Base-by-base conservation (phyloP, 2,888 invertebrate species). In the Eupithecia subumbrata region DNA sequence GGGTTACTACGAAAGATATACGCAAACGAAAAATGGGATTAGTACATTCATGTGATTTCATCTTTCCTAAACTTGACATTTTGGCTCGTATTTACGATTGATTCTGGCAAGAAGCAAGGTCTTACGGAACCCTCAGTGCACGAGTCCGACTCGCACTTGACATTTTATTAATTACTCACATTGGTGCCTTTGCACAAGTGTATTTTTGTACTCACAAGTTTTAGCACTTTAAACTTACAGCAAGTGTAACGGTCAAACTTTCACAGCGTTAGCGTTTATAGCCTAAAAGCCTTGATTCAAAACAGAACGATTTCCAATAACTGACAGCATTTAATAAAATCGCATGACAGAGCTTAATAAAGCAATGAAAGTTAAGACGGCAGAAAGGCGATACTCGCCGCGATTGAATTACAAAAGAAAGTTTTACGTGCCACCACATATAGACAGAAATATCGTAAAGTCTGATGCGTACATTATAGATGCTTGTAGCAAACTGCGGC, bases 331-430 rank as follows among this genome's bases (percentile, higher is more conserved):
- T 74, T 72, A n/a, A 69, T 74, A 63, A 56, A 75, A 78, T 77
- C 25, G 72, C 75, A 81, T 83, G 82, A 83, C 82, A 84, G 83
- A 77, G 72, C 78, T 73, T 75, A 85, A 86, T 86, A 86, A 84
- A 86, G 83, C 80, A 88, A 86, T 87, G 88, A 88, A 90, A 91
- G 89, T 88, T 85, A 87, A 87, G 88, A 88, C 89, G 87, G 85
- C 84, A 86, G 90, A 87, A 89, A 92, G 82, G 83, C 77, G 88
- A 92, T 88, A 90, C 82, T 84, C 81, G 82, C 84, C 85, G 86
- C 84, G 86, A 91, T 93, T 85, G 83, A 81, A 87, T 94, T 92
- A 89, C 93, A 90, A 90, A 91, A 89, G 91, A 93, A 93, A 93
- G 89, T 91, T 82, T 80, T 80, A 82, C 83, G 84, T 83, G 84